Base-by-base conservation (phyloP, 35 echinoderm and acorn worm species). In the Strongylocentrotus purpuratus region DNA sequence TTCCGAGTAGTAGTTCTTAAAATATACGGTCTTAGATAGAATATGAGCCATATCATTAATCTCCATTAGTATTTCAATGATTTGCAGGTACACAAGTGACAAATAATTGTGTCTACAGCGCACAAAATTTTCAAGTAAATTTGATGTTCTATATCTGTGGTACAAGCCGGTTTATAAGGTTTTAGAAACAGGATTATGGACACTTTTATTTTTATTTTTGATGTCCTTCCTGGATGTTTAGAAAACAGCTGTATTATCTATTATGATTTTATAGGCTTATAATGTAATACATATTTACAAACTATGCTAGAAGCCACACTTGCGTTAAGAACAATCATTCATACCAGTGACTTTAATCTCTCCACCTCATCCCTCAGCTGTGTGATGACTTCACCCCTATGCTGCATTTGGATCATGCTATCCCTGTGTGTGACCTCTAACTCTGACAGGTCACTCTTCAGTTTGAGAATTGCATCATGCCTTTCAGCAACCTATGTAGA, bases 401-500 rank as follows among this genome's bases (percentile, higher is more conserved):
- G 96, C 59, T 97, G 94, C 22, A 99, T 96, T 91, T 99, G 98
- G 59, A 86, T 90, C 95, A 97, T 85, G 33, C 86, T 93, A 22
- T 97, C 97, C 31, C 95, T 96, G 55, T 97, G 98, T 92, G 97
- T 97, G 35, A 97, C 96, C 20, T 99, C 98, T 9, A 97, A 61
- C 17, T 94, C 61, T 28, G 47, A 47, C 35, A 97, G 59, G 11
- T 99, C 98, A 48, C 58, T 90, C 32, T 95, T 96, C 41, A 99
- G 86, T 45, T 96, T 94, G 41, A 97, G 92, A 18, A 99, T 96
- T 5, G 88, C 94, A 94, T 99, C 98, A 35, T 99, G 96, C 33
- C 97, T 94, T 65, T 99, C 97, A 46, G 98, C 98, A 86, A 99
- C 97, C 98, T 99, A 85, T 7, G 78, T 61, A 8, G 17, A 91